Evolutionary conservation across 2,888 invertebrate species (phyloP).

Genomic region (Tipula unca): DNA sequence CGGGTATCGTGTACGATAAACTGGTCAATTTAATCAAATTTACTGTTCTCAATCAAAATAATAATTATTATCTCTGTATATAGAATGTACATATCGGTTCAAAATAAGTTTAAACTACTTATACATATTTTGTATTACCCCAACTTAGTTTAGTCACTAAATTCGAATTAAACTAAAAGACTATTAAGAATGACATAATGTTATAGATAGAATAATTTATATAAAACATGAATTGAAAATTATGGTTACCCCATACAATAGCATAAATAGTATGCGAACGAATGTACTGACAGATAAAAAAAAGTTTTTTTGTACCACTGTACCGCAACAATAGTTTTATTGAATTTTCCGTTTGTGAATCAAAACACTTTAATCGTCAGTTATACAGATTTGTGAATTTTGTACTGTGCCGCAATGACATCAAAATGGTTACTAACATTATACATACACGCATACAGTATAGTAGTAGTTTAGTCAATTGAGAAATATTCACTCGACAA

Average conservation of each 20-base stretch:
- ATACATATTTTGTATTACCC: background rate
- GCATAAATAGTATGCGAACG: background rate
- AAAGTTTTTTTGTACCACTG: background rate
- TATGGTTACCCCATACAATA: background rate
- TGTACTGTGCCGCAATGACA: background rate
- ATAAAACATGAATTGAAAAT: background rate
- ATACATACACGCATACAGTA: background rate
- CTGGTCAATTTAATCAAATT: too few species aligned
- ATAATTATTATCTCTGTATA: too few species aligned
- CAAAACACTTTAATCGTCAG: background rate
- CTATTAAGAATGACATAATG: background rate
- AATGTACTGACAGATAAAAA: background rate
- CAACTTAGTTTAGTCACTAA: background rate
- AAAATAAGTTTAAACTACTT: too few species aligned
- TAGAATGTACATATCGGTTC: too few species aligned
- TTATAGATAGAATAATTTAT: background rate
- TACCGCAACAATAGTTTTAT: background rate
- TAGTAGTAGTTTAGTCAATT: background rate
- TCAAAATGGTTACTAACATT: background rate
- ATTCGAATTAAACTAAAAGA: background rate
- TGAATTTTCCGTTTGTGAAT: slow-evolving; percentile 2
- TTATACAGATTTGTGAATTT: background rate
- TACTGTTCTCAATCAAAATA: too few species aligned
- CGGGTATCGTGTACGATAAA: too few species aligned
- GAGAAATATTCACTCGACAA: background rate